Base-by-base conservation (phyloP, 2,113 vertebrate species). In the Oceanites oceanicus region DNA sequence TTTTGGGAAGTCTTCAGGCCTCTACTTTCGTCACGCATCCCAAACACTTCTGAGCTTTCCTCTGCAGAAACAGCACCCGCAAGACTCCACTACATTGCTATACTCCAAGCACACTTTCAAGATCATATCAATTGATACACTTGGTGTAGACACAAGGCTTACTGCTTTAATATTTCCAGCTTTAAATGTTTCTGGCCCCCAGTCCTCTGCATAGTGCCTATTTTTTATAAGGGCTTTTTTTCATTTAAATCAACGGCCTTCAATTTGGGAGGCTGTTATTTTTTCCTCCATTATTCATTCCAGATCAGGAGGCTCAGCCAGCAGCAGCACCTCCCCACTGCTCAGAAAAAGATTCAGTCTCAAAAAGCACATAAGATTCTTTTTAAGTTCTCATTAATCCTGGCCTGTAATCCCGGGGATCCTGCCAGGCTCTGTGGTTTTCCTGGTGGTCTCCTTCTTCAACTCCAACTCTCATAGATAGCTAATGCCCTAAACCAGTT, bases 351-450 rank as follows among this genome's bases (percentile, higher is more conserved):
- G 26, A 65, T 21, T 91, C n/a, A 13, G 30, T 42, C 83, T 80
- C 78, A 79, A 92, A 85, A 79, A 90, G 53, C 74, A 94, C 77
- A 32, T 65, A 72, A 88, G 71, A 94, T 61, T 94, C 44, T 86
- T 90, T 93, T 86, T 22, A 94, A 95, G 18, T 36, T 75, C 44
- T 90, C 88, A 82, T 96, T 90, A 94, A 95, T 96, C 95, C 86
- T 15, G 40, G 82, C 23, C 78, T 85, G 30, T 72, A 92, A 92
- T 78, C 88, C 78, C 85, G 92, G 94, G 82, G 62, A 96, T 65
- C 36, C 74, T 86, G 92, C 92, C 92, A 96, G 49, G 67, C 62
- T 87, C 67, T 81, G 34, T 4, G 5, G 20, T 89, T 89, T 94
- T 77, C 61, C 52, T 77, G 90, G 92, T 94, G 95, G 85, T 87